A percentile compares a stretch with the other conserved stretches of the same genome.
These are phyloP conservation scores for Nymphicus hollandicus DNA, from an alignment of 2,113 vertebrate species.

Conservation along the genomic window DNA sequence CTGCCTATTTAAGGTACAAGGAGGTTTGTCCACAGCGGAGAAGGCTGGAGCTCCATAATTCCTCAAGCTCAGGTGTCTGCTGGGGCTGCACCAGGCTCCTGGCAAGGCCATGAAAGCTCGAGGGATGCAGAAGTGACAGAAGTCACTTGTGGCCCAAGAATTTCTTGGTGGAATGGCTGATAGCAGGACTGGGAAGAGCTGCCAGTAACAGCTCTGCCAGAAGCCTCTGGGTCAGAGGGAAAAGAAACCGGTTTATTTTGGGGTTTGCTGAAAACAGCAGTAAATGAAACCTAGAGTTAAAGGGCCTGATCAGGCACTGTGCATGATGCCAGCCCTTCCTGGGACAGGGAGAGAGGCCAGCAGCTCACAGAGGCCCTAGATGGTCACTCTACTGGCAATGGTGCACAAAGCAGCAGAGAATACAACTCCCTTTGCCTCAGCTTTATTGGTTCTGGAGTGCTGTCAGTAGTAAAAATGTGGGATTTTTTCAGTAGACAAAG, in stretches of 20 bases:
- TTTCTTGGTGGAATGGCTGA: background rate
- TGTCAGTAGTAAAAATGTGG: slow-evolving; percentile 3
- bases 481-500: slow-evolving; percentile 51
- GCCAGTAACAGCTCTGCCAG: slow-evolving; percentile 2
- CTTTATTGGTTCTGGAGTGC: slow-evolving; percentile 41
- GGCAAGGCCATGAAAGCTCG: background rate
- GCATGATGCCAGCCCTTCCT: slow-evolving; percentile 5
- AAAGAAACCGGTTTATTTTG: background rate
- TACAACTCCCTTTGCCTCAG: background rate
- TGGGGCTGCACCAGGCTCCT: background rate
- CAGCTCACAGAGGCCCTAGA: background rate
- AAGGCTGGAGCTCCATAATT: background rate
- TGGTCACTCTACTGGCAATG: background rate
- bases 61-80: rapidly evolving
- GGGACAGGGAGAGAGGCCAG: slow-evolving; percentile 6
- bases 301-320: background rate
- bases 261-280: slow-evolving; percentile 29
- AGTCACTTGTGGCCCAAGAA: background rate
- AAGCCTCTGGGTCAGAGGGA: slow-evolving; percentile 6
- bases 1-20: background rate
- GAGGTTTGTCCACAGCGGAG: background rate
- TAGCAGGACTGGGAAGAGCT: background rate
- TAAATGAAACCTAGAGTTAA: background rate
- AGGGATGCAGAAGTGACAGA: slow-evolving; percentile 26
- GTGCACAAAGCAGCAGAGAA: background rate